Evolutionary conservation across 2,113 vertebrate species (phyloP).

Genomic region (Tragelaphus imberbis): DNA sequence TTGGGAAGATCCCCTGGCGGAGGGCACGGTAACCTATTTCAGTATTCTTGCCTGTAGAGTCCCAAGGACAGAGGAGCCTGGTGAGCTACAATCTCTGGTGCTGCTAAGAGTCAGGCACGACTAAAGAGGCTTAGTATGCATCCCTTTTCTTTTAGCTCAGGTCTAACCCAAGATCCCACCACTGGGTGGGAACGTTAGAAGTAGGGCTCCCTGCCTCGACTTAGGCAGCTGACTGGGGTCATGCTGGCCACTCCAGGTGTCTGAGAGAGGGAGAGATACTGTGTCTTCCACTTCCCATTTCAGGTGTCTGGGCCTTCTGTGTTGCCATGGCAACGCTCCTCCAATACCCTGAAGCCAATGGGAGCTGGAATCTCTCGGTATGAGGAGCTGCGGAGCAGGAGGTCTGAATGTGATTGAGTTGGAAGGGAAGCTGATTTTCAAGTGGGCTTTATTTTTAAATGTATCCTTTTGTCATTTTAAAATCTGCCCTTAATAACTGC

Average conservation of each 20-base stretch:
- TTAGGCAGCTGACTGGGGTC: neutral
- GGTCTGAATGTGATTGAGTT: constrained; percentile 58
- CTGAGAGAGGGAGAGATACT: neutral
- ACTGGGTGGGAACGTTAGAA: neutral
- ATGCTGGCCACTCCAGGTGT: neutral
- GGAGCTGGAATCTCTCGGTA: constrained; percentile 5
- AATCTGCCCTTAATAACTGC: constrained; percentile 62
- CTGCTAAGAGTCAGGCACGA: neutral
- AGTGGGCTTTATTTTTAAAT: constrained; percentile 69
- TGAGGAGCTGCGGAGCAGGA: constrained; percentile 32
- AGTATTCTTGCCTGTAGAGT: neutral
- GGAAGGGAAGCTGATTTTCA: constrained; percentile 67
- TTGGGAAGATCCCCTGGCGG: neutral
- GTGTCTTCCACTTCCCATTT: neutral
- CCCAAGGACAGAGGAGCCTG: neutral
- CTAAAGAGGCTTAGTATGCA: neutral
- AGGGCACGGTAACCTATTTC: neutral
- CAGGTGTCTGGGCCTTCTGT: constrained; percentile 22
- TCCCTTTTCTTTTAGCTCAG: neutral
- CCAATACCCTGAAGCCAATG: constrained; percentile 9
- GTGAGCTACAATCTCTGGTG: neutral
- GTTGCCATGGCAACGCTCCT: constrained; percentile 57
- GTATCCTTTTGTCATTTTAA: constrained; percentile 69
- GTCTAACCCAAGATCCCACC: neutral
- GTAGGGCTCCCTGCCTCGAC: neutral